A percentile compares a stretch with the other conserved stretches of the same genome.
phyloP scores from a whole-genome alignment of 1,140 invertebrate genomes.

The Mactra quadrangularis region DNA sequence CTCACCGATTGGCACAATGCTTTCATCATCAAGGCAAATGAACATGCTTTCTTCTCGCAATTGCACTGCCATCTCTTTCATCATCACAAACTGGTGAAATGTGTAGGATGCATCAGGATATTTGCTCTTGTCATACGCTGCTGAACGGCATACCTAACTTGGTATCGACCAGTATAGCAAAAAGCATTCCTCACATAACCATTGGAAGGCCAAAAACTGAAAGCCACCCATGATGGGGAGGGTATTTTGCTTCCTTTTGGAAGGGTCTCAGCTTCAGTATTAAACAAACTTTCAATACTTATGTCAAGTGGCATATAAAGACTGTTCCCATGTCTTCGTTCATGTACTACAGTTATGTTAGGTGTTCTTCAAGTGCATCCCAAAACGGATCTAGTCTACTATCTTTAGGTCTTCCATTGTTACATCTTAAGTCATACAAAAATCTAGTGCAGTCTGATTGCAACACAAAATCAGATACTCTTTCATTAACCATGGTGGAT shows the following conservation, averaged over 20 bases:
- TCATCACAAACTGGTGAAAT: not conserved
- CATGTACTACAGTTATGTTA: not conserved
- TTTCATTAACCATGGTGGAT: not conserved
- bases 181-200: not conserved
- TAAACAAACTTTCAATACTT: not conserved
- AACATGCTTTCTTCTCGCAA: not conserved
- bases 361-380: not conserved
- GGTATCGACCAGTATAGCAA: not conserved
- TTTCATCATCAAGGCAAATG: conserved; percentile 7
- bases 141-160: not conserved
- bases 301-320: not conserved
- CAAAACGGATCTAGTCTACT: not conserved
- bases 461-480: not conserved
- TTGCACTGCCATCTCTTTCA: conserved; percentile 19
- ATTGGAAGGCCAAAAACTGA: no score
- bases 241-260: not conserved
- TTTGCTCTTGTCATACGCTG: not conserved
- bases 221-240: no score
- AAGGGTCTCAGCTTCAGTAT: not conserved
- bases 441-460: not conserved
- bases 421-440: not conserved
- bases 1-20: not conserved
- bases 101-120: not conserved
- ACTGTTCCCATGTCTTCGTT: not conserved
- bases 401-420: not conserved